Evolutionary conservation across 2,888 invertebrate genomes (phyloP).

Genomic region (Dascillus cervinus): DNA sequence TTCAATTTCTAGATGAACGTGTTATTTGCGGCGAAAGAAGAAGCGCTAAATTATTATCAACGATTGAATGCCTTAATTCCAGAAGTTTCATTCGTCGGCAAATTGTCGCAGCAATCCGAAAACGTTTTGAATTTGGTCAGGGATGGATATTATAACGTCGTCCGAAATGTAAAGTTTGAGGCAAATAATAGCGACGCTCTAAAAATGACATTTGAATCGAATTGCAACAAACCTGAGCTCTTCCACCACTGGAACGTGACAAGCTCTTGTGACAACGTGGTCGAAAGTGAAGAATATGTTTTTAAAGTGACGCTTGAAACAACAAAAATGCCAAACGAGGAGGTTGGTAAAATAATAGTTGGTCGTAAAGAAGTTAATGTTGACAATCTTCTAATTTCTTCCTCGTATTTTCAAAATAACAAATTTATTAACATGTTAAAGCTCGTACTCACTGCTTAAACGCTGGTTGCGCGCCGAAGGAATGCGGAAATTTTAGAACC

Average conservation of each 20-base stretch:
- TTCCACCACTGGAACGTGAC: slow-evolving; percentile 7
- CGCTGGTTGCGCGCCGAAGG: no score
- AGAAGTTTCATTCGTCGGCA: slow-evolving; percentile 69
- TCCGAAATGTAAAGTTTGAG: slow-evolving; percentile 55
- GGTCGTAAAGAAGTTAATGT: background rate
- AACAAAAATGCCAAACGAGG: slow-evolving; percentile 49
- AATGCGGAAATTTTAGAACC: no score
- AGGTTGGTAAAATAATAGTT: slow-evolving; percentile 25
- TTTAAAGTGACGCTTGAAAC: slow-evolving; percentile 57
- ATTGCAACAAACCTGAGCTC: slow-evolving; percentile 49
- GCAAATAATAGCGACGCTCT: slow-evolving; percentile 56
- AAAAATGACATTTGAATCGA: slow-evolving; percentile 61
- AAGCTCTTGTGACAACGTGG: slow-evolving; percentile 50
- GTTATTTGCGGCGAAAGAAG: slow-evolving; percentile 77
- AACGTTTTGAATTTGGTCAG: slow-evolving; percentile 80
- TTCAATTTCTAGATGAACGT: slow-evolving; percentile 58
- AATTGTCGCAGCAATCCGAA: slow-evolving; percentile 70
- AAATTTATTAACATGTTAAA: no score
- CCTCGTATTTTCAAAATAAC: no score
- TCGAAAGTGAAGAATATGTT: slow-evolving; percentile 54
- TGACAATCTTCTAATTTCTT: no score
- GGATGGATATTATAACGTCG: slow-evolving; percentile 70
- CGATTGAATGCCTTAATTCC: slow-evolving; percentile 61
- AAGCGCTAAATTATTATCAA: slow-evolving; percentile 59
- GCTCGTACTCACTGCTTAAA: no score